phyloP scores from a whole-genome alignment of 2,888 invertebrate species.

The Encarsia formosa region DNA sequence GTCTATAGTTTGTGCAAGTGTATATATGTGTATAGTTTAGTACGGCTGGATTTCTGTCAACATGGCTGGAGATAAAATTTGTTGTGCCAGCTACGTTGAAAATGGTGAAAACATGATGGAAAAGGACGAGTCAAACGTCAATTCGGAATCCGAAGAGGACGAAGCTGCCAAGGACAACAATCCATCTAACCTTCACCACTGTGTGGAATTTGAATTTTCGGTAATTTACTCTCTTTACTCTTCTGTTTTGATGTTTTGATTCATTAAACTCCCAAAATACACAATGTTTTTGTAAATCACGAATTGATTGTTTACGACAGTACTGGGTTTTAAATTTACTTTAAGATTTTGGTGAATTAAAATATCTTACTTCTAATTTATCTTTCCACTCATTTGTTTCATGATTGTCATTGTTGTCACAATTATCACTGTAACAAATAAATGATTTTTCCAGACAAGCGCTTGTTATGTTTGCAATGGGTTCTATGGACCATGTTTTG shows the following conservation, averaged over 20 bases:
- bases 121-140: constrained; percentile 36
- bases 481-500: constrained; percentile 87
- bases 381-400: no score
- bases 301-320: no score
- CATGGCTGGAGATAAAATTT: constrained; percentile 45
- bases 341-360: no score
- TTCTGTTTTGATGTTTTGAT: no score
- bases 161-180: constrained; percentile 32
- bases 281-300: no score
- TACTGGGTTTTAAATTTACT: no score
- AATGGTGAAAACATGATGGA: constrained; percentile 39
- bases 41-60: constrained; percentile 19
- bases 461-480: constrained; percentile 84
- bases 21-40: constrained; percentile 1
- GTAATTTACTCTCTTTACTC: constrained; percentile 29
- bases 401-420: no score
- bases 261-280: no score
- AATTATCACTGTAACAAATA: no score
- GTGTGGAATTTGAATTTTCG: constrained; percentile 42
- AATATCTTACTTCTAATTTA: no score
- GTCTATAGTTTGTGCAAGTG: background rate
- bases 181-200: constrained; percentile 33
- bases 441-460: constrained; percentile 61
- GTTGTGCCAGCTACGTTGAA: constrained; percentile 35
- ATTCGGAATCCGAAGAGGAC: constrained; percentile 34